Conservation (phyloP, 2,888 invertebrate genomes). For the Shargacucullia verbasci region DNA sequence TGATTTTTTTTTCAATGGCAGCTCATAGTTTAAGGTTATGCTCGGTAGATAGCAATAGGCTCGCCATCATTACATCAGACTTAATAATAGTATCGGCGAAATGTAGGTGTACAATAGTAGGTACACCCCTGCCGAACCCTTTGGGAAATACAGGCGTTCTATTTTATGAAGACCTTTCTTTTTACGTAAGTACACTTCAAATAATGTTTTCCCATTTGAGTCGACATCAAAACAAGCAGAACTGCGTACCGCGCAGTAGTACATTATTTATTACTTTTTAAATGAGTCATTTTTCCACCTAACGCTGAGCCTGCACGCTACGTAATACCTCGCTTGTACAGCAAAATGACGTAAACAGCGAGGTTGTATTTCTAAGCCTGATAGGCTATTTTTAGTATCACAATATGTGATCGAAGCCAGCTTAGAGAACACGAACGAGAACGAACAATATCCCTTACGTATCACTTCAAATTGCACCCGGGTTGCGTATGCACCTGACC, state of each 20-base stretch:
- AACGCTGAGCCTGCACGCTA: background rate
- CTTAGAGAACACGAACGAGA: background rate
- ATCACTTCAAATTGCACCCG: too few relatives aligned
- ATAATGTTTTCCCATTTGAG: constrained; percentile 12
- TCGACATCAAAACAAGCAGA: constrained; percentile 24
- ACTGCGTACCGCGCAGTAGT: background rate
- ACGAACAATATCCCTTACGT: too few relatives aligned
- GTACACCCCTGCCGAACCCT: too few relatives aligned
- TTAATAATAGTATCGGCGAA: too few relatives aligned
- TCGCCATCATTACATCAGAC: too few relatives aligned
- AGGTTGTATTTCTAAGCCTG: constrained; percentile 32
- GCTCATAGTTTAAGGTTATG: too few relatives aligned
- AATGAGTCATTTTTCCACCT: constrained; percentile 21
- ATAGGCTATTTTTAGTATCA: constrained; percentile 7
- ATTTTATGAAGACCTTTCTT: too few relatives aligned
- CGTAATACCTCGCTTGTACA: background rate
- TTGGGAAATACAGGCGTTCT: too few relatives aligned
- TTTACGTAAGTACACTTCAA: background rate
- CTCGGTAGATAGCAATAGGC: too few relatives aligned
- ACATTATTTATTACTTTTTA: constrained; percentile 9
- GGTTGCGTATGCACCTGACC: too few relatives aligned
- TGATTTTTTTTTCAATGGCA: too few relatives aligned
- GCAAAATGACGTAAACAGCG: constrained; percentile 37
- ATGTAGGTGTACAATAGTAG: too few relatives aligned
- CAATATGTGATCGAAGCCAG: constrained; percentile 4